Conservation (phyloP, 2,888 invertebrate genomes). For the Cataglyphis livida region DNA sequence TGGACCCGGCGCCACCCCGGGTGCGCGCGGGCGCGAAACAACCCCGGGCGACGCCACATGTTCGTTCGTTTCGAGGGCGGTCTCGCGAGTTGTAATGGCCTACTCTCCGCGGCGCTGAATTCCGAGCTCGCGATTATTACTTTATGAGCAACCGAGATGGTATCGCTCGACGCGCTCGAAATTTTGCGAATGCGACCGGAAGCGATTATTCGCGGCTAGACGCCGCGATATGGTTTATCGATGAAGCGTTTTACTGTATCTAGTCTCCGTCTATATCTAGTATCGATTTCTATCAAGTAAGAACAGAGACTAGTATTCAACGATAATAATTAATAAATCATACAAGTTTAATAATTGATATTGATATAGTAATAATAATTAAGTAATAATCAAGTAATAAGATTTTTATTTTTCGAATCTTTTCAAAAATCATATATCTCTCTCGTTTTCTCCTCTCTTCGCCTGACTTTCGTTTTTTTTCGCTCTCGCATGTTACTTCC, state of each 20-base stretch:
- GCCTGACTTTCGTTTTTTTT: constrained; percentile 24
- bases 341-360: not conserved
- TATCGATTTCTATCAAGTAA: not conserved
- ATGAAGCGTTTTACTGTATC: constrained; percentile 43
- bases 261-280: not conserved
- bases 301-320: not conserved
- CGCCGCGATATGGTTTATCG: constrained; percentile 16
- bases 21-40: constrained; percentile 54
- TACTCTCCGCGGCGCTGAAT: constrained; percentile 59
- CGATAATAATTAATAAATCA: not conserved
- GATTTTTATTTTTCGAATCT: not conserved
- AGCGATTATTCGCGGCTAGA: constrained; percentile 1
- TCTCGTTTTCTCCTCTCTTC: constrained; percentile 4
- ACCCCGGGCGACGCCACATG: constrained; percentile 80
- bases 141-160: constrained; percentile 77
- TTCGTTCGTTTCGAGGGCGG: constrained; percentile 73
- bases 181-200: constrained; percentile 5
- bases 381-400: not conserved
- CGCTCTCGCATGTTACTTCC: not conserved
- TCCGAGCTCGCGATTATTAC: constrained; percentile 81
- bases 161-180: constrained; percentile 62
- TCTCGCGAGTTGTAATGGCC: constrained; percentile 51
- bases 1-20: constrained; percentile 61
- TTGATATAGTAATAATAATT: not conserved
- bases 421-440: not conserved